A percentile compares a stretch with the other conserved stretches of the same genome.
These are phyloP conservation scores for Chloropsis hardwickii DNA, from an alignment of 2,113 vertebrate genomes.

Conservation along the genomic window DNA sequence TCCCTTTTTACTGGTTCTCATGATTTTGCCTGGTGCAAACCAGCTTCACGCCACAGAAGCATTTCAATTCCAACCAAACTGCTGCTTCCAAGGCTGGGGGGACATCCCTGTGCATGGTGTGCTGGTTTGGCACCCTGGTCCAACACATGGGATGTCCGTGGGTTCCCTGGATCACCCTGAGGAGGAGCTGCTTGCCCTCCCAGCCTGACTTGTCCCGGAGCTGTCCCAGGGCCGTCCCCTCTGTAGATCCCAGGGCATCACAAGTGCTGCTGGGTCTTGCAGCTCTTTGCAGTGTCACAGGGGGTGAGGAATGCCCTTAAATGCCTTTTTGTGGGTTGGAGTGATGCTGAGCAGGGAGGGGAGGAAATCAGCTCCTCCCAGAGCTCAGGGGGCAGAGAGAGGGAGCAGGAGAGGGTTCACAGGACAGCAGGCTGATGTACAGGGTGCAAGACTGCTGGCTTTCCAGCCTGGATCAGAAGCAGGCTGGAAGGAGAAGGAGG, in stretches of 20 bases:
- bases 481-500: background rate
- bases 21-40: background rate
- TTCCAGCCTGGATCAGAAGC: background rate
- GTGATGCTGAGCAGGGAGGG: background rate
- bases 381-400: background rate
- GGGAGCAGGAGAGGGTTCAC: background rate
- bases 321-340: too few relatives aligned
- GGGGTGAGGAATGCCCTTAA: too few relatives aligned
- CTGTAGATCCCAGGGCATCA: background rate
- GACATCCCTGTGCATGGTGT: background rate
- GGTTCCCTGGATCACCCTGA: background rate
- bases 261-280: background rate
- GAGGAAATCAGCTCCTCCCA: background rate
- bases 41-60: background rate
- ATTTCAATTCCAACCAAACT: background rate
- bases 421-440: background rate
- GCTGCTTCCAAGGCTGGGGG: background rate
- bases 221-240: background rate
- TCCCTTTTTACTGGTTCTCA: background rate
- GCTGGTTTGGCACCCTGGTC: background rate
- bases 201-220: too few relatives aligned
- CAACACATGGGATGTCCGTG: accelerated
- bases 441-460: background rate
- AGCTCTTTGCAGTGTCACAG: background rate
- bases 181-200: too few relatives aligned